Base-by-base conservation (phyloP, 1,140 invertebrate species). In the Magallana gigas region DNA sequence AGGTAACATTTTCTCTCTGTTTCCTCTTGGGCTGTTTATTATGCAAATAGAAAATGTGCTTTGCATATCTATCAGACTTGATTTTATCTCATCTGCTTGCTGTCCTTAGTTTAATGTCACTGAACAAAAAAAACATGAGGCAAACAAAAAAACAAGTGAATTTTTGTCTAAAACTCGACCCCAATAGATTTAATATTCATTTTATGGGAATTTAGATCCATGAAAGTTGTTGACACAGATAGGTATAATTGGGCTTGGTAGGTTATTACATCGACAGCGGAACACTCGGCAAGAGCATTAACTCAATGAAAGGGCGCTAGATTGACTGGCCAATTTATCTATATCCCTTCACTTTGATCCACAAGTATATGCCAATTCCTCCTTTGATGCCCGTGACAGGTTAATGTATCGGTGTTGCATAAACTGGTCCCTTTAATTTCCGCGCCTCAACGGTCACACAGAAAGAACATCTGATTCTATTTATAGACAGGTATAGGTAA, bases 341-440 rank as follows among this genome's bases (percentile, higher is more conserved):
- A 48, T 48, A 76, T 76, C 23, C 12, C 23, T 76, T 29, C 68
- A 76, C 68, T 76, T 76, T 76, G 68, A 76, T 76, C 68, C 36
- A 12, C 36, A 76, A 76, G 68, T 36, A 36, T 76, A 12, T 11
- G 68, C 7, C 68, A 76, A 11, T 76, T 76, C 36, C 23, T 76
- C 68, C 23, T 29, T 23, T 76, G 11, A 12, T 76, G 36, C 36
- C 4, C 23, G 23, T 76, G 68, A 23, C 68, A 29, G 18, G 8
- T 76, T 76, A 29, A 76, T 76, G 68, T 76, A 76, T 29, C 36
- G 36, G 29, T 29, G 36, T 76, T 76, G 68, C 68, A 76, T 76
- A 76, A 76, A 76, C 8, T 76, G 68, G 68, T 76, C 68, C 68
- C 68, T 76, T 76, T 76, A 76, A 76, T 76, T 76, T 76, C 23